Evolutionary conservation across 2,797 vertebrate genomes (phyloP).

Genomic region (Gymnoscopelus microlampas): DNA sequence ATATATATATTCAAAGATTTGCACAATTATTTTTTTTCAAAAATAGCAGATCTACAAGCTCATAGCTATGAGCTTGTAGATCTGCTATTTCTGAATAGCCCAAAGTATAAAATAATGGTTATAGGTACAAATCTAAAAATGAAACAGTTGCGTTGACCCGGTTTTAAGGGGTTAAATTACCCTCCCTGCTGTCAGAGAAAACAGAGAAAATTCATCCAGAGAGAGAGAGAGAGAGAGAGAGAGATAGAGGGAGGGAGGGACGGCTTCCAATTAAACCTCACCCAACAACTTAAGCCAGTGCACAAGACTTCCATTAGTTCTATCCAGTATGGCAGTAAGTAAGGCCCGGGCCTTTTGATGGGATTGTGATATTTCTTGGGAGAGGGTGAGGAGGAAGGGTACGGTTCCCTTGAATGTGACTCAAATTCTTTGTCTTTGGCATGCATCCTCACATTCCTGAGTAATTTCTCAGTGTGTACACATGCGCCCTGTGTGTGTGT

Average conservation of each 20-base stretch:
- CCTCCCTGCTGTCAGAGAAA: conserved; percentile 39
- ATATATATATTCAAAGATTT: too few relatives aligned
- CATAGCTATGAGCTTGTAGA: too few relatives aligned
- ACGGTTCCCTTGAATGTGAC: conserved; percentile 68
- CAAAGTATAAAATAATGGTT: too few relatives aligned
- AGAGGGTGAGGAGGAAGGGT: conserved; percentile 41
- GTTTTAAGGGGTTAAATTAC: conserved; percentile 3
- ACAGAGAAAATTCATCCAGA: conserved; percentile 47
- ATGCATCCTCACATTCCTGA: conserved; percentile 77
- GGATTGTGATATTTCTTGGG: conserved; percentile 71
- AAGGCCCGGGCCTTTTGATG: conserved; percentile 68
- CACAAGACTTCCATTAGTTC: conserved; percentile 77
- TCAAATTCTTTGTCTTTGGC: conserved; percentile 80
- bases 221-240: conserved; percentile 5
- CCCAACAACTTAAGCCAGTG: conserved; percentile 64
- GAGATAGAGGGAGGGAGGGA: conserved; percentile 26
- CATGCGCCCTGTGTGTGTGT: background rate
- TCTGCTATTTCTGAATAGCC: too few relatives aligned
- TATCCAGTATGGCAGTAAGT: conserved; percentile 59
- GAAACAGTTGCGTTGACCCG: too few relatives aligned
- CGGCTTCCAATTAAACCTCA: conserved; percentile 62
- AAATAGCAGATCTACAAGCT: too few relatives aligned
- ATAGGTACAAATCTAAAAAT: too few relatives aligned
- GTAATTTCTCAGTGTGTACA: conserved; percentile 74
- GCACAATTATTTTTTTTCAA: too few relatives aligned